These are phyloP conservation scores for Triplophysa tibetana DNA, from an alignment of 2,113 vertebrate species.

Conservation along the genomic window DNA sequence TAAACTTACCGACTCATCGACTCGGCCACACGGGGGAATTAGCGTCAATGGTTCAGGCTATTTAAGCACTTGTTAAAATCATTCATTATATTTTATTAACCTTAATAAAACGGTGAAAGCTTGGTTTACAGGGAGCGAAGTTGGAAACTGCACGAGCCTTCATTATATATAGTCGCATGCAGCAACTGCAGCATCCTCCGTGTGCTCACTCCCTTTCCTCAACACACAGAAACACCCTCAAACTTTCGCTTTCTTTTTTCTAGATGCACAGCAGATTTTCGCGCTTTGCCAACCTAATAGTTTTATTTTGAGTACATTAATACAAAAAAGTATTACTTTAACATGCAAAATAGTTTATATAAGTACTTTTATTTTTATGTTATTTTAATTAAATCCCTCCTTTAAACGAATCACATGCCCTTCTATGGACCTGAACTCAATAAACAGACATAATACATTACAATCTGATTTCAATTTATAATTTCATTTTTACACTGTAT, in stretches of 20 bases:
- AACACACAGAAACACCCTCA: not conserved
- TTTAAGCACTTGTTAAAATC: not conserved
- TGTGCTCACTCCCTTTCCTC: not conserved
- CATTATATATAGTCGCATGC: not conserved
- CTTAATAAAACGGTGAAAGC: not conserved
- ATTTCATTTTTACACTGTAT: not conserved
- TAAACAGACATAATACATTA: too few relatives aligned
- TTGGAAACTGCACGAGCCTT: not conserved
- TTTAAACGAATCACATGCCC: too few relatives aligned
- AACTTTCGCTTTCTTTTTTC: not conserved
- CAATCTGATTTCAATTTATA: too few relatives aligned
- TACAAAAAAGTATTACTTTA: not conserved
- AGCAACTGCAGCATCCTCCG: not conserved
- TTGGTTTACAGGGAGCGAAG: not conserved
- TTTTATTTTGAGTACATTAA: not conserved
- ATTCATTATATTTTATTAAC: not conserved
- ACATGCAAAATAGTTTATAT: too few relatives aligned
- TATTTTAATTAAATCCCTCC: too few relatives aligned
- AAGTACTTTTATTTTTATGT: too few relatives aligned
- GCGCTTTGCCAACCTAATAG: not conserved
- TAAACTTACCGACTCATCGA: conserved; percentile 41
- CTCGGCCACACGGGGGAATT: not conserved
- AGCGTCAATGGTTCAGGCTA: not conserved
- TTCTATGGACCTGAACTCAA: too few relatives aligned
- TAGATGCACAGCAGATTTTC: too few relatives aligned